Evolutionary conservation across 2,113 vertebrate species (phyloP), one percentile per base, ranked within the genome.

Genomic region (Ginglymostoma cirratum): DNA sequence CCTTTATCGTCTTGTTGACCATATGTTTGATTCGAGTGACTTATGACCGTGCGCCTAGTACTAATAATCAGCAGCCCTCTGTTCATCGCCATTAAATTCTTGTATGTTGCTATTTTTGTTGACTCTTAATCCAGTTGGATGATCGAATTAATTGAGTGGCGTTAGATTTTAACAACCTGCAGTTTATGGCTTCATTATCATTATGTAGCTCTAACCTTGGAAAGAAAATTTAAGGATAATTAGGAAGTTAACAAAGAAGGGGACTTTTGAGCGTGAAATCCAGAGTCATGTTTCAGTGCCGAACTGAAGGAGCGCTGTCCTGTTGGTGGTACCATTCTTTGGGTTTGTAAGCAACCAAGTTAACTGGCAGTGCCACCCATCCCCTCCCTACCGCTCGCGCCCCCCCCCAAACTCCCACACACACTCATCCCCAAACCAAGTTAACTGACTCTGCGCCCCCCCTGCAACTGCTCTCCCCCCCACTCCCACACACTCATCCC

Each of bases 51-150:
- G 24, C 0, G 3, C 19, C 72, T 94, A 94, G 45, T 45, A 94
- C 27, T 70, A 94, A 94, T 94, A 94, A 94, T 94, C 92, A 70
- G 70, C 38, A 94, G 38, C 66, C 45, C 65, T 69, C n/a, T 30
- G 66, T 94, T 70, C 93, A 94, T 45, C 6, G 34, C 38, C 38
- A 94, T 94, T 94, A 94, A 94, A 23, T 70, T 94, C 24, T 70
- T 45, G 67, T 70, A 70, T 69, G 93, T 45, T 69, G n/a, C 66
- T 45, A 94, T 94, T 94, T 70, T 94, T 70, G 87, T 61, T 90
- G 66, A 24, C 93, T 70, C 19, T 94, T 94, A 94, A 45, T 94
- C 38, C 24, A 67, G 12, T 94, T 48, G n/a, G 66, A 69, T 94
- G 38, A 66, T 42, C 34, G 23, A 14, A 70, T 23, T 94, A 94